Evolutionary conservation across 2,113 vertebrate species (phyloP).

Genomic region (Poeciliopsis retropinna): DNA sequence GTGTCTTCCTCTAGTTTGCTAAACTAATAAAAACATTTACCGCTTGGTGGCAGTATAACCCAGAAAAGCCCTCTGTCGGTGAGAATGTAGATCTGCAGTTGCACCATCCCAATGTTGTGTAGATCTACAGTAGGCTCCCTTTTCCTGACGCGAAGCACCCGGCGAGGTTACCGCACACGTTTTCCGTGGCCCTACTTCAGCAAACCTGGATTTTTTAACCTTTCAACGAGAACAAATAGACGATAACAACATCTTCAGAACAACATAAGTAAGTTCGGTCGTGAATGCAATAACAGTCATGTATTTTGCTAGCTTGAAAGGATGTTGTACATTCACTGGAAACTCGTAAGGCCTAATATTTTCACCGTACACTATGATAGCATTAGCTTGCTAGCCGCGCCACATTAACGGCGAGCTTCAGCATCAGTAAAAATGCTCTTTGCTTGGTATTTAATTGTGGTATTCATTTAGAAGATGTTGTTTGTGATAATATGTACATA

Average conservation of each 20-base stretch:
- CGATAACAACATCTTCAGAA: not conserved
- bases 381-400: conserved; percentile 45
- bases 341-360: conserved; percentile 31
- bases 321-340: not conserved
- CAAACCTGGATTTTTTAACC: conserved; percentile 72
- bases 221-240: not conserved
- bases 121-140: conserved; percentile 47
- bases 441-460: accelerated
- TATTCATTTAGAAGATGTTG: not conserved
- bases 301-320: accelerated
- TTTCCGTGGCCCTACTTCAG: conserved; percentile 29
- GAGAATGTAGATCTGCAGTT: not conserved
- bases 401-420: conserved; percentile 8
- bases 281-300: accelerated
- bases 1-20: no score
- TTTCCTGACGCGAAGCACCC: conserved; percentile 46
- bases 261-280: conserved; percentile 61
- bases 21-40: not conserved
- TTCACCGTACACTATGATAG: not conserved
- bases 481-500: accelerated
- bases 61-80: not conserved
- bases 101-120: not conserved
- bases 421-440: not conserved
- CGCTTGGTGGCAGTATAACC: conserved; percentile 12
- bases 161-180: conserved; percentile 47